Conservation (phyloP, 2,797 vertebrate species). For the Poeciliopsis presidionis region DNA sequence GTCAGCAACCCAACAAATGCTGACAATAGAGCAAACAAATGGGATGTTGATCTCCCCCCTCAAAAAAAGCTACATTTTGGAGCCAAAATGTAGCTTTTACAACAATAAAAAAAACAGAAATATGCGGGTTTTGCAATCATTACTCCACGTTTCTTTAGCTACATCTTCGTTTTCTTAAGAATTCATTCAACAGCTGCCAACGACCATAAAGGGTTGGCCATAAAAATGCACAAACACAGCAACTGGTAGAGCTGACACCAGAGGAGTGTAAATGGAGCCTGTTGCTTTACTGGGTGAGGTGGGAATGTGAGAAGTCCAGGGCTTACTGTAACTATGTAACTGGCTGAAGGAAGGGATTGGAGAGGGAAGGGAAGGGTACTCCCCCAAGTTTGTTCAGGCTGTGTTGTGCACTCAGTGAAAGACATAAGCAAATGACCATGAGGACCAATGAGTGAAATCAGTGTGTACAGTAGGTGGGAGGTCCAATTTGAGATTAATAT, state of each 20-base stretch:
- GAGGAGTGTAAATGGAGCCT: conserved; percentile 77
- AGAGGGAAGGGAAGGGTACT: conserved; percentile 16
- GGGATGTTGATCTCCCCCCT: background rate
- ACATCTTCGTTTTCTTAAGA: conserved; percentile 39
- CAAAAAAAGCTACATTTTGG: too few species aligned
- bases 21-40: background rate
- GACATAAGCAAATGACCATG: conserved; percentile 66
- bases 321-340: conserved; percentile 65
- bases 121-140: background rate
- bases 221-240: conserved; percentile 83
- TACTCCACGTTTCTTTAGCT: conserved; percentile 23
- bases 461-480: conserved; percentile 4
- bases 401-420: conserved; percentile 40
- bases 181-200: conserved; percentile 36
- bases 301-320: conserved; percentile 77
- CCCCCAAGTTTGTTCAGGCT: conserved; percentile 28
- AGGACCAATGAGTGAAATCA: conserved; percentile 31
- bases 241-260: conserved; percentile 71
- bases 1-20: background rate
- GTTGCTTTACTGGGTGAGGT: conserved; percentile 79
- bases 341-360: conserved; percentile 18
- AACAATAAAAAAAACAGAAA: conserved; percentile 13
- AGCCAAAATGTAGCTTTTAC: background rate
- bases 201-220: conserved; percentile 45
- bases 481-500: conserved; percentile 33